Evolutionary conservation across 2,113 vertebrate genomes (phyloP).

Genomic region (Apteryx owenii): DNA sequence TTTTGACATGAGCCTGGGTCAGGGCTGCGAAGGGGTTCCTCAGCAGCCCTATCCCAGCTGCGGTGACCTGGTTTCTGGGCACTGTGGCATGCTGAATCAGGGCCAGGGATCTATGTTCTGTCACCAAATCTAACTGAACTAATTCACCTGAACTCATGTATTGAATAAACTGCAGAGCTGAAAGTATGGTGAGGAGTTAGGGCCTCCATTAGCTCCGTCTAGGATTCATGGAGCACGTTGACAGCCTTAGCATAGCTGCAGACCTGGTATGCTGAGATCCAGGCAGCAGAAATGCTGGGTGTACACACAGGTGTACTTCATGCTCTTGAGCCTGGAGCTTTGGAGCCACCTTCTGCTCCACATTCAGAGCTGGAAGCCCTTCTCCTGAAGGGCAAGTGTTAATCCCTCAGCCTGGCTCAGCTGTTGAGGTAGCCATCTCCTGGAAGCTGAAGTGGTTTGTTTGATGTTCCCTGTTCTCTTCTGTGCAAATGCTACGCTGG

Average conservation of each 20-base stretch:
- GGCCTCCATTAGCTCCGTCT: neutral
- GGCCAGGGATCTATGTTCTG: neutral
- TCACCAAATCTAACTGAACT: neutral
- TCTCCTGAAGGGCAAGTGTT: neutral
- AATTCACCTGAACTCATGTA: neutral
- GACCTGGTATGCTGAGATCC: accelerated
- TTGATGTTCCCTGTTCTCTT: neutral
- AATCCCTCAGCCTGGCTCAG: neutral
- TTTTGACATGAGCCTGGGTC: neutral
- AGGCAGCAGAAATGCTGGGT: neutral
- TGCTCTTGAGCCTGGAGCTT: neutral
- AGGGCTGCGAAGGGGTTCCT: neutral
- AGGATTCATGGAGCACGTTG: accelerated
- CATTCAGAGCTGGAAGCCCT: neutral
- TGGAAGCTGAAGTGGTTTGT: neutral
- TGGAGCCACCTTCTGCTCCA: neutral
- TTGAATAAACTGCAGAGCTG: neutral
- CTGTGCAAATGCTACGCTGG: neutral
- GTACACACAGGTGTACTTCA: accelerated
- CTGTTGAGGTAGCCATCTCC: neutral
- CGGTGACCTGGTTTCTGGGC: neutral
- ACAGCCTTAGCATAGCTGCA: neutral
- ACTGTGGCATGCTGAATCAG: neutral
- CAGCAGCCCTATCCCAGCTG: neutral
- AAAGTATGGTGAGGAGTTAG: accelerated